These are phyloP conservation scores for Xenus cinereus DNA, from an alignment of 2,113 vertebrate genomes.

Conservation along the genomic window DNA sequence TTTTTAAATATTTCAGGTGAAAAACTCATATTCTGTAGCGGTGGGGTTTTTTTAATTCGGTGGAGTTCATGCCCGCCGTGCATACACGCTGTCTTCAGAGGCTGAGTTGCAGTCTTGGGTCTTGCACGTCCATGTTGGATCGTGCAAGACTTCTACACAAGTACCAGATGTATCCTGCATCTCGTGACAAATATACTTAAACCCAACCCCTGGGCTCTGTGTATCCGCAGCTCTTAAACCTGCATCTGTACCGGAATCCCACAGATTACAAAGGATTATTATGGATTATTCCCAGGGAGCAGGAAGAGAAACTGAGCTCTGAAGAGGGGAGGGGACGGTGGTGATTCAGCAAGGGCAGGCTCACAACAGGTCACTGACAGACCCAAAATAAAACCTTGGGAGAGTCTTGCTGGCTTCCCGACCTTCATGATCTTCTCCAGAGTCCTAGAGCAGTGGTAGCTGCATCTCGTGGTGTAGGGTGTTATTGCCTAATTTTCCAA, in stretches of 20 bases:
- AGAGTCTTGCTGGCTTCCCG: background rate
- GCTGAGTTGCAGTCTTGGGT: background rate
- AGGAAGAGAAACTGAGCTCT: constrained; percentile 1
- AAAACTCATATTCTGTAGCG: background rate
- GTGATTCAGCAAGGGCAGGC: background rate
- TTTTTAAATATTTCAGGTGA: background rate
- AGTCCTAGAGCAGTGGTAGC: background rate
- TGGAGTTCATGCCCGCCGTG: background rate
- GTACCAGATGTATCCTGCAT: background rate
- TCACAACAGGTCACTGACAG: background rate
- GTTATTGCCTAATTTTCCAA: background rate
- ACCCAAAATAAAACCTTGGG: background rate
- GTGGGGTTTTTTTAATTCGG: background rate
- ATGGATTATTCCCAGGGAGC: constrained; percentile 7
- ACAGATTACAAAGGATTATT: constrained; percentile 7
- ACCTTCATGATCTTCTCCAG: background rate
- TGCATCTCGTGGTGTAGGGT: background rate
- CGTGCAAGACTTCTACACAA: background rate
- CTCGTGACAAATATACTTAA: background rate
- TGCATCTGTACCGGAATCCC: background rate
- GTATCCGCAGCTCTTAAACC: background rate
- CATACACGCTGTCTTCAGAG: background rate
- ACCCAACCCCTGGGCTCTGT: background rate
- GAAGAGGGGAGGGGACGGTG: background rate
- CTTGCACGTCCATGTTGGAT: background rate